Evolutionary conservation across 2,113 vertebrate genomes (phyloP), one percentile per base, ranked within the genome.

Genomic region (Hemiprocne comata): DNA sequence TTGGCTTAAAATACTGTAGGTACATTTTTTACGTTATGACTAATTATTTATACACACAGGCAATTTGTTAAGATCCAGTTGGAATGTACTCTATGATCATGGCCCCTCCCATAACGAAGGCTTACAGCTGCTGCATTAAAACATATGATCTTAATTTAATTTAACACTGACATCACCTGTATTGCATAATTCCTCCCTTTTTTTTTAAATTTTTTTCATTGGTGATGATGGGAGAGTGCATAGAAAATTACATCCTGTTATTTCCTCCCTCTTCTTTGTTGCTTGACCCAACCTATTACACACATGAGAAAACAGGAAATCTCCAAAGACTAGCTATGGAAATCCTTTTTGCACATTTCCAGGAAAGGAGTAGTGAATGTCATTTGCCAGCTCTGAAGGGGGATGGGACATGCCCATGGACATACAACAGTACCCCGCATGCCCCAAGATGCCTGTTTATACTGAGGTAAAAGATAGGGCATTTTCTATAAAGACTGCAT

Each of bases 261-360:
- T 94, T 95, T 85, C 86, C 87, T 94, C 62, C 65, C 79, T 91
- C 75, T 67, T 93, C 79, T 94, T 92, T 97, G 93, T 97, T 93
- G 94, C 88, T 96, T 96, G 94, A 97, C 95, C 96, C 91, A 96
- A 95, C 65, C 97, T 94, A 98, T 98, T 97, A 98, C 97, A 98
- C 97, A 98, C 97, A 97, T 97, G 97, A 98, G 93, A 91, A 97
- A 97, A 98, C 97, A 98, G 81, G 96, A 97, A 97, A 71, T 98
- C 98, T 98, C 98, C 72, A 88, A 97, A 97, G 97, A 94, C 96
- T 88, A 60, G 95, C 94, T 94, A 94, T 93, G 96, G 96, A 98
- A 98, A 98, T 97, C 96, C 95, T 98, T 97, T 98, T 95, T 89
- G 95, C 96, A 97, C 95, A 69, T 98, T 98, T 97, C 96, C 85